Conservation (phyloP, 23 tunicate species). For the Halocynthia aurantium region DNA sequence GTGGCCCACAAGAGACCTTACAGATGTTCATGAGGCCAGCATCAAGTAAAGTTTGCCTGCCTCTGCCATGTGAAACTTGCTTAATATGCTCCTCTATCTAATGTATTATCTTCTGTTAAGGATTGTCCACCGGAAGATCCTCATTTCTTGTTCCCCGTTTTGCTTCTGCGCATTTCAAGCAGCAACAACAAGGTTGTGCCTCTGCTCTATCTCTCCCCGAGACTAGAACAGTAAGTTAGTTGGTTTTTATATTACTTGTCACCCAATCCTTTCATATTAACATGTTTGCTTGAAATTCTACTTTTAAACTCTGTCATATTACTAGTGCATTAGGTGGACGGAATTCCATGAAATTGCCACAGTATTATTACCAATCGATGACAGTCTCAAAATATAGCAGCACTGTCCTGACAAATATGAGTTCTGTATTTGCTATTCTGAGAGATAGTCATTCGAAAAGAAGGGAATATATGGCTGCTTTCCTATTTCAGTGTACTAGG, state of each 20-base stretch:
- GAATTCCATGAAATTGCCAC: slow-evolving; percentile 44
- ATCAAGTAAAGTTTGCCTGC: too few species aligned
- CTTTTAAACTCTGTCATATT: neutral
- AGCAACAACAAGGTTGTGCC: slow-evolving; percentile 48
- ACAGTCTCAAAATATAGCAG: slow-evolving; percentile 37
- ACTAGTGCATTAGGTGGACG: slow-evolving; percentile 43
- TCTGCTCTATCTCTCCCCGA: slow-evolving; percentile 44
- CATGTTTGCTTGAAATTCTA: too few species aligned
- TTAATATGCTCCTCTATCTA: neutral
- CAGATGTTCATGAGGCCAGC: too few species aligned
- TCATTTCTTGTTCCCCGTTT: slow-evolving; percentile 45
- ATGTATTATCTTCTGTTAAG: slow-evolving; percentile 4
- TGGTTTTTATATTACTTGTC: neutral
- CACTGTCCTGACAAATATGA: slow-evolving; percentile 32
- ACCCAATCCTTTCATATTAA: neutral
- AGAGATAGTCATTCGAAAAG: slow-evolving; percentile 48
- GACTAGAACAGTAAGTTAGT: slow-evolving; percentile 52
- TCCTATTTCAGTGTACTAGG: slow-evolving; percentile 43
- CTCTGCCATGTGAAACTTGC: neutral
- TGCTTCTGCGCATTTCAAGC: slow-evolving; percentile 39
- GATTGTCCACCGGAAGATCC: slow-evolving; percentile 46
- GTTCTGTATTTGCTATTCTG: slow-evolving; percentile 30
- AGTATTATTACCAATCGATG: slow-evolving; percentile 27
- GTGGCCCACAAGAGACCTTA: too few species aligned
- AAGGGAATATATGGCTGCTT: slow-evolving; percentile 77